Evolutionary conservation across 30 jellyfish, hydroid and myxozoan genomes (phyloP), one percentile per base, ranked within the genome.

Genomic region (Phacellophora camtschatica): DNA sequence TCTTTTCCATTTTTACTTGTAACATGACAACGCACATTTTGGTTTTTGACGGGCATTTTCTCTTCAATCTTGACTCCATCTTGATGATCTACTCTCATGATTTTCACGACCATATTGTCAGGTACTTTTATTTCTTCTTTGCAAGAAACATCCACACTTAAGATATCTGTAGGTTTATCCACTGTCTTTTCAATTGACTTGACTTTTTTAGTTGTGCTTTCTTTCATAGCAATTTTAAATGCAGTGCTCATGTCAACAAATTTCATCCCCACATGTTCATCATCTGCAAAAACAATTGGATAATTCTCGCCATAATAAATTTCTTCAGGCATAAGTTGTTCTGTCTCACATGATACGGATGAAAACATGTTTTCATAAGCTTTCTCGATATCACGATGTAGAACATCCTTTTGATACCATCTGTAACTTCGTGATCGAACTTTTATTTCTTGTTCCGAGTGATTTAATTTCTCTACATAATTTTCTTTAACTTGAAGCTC

Each of bases 161-260:
- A 27, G 16, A 32, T 4, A 25, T 35, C 59, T 0, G 57, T 45
- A 20, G 29, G 66, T 20, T 24, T 59, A 29, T 43, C 84, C 12
- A 35, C 20, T 6, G 43, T 32, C 7, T 36, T 43, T 12, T 19
- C 37, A 4, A 24, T 8, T 1, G 15, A 4, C 73, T 35, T 31
- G 2, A 36, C 31, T 29, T 78, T 76, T 51, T 32, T 62, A 9
- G 82, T 31, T 6, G 70, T 42, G 8, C 16, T 71, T 4, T 50
- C 85, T n/a, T 63, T 66, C 85, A 68, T 81, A 3, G 85, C 85
- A 20, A 66, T 29, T 51, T 81, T 81, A 33, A 81, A 81, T 18
- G 92, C 92, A 0, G 81, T 71, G 71, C 92, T 66, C 92, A 81
- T 81, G 22, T 81, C 92, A 36, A 81, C 92, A 33, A 81, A 81